phyloP scores from a whole-genome alignment of 2,113 vertebrate genomes.

The Halichoerus grypus region DNA sequence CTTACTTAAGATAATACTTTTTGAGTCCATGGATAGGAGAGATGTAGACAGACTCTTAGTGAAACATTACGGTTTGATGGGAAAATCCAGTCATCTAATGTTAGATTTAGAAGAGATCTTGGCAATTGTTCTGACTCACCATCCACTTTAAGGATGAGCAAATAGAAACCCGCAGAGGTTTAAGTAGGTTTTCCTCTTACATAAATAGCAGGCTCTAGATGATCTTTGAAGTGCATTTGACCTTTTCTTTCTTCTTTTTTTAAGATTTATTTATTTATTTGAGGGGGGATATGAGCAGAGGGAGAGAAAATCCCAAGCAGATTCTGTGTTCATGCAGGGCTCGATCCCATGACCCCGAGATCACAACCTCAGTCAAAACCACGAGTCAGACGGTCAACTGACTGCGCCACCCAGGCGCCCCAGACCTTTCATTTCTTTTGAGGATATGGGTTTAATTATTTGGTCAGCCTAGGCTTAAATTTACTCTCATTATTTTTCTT shows the following conservation, averaged over 20 bases:
- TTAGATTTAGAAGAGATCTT: conserved; percentile 31
- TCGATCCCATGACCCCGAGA: background rate
- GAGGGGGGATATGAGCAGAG: background rate
- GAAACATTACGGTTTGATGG: background rate
- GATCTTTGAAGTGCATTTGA: background rate
- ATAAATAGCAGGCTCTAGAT: background rate
- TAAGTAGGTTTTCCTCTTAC: background rate
- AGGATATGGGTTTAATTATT: conserved; percentile 17
- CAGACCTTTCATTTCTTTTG: conserved; percentile 14
- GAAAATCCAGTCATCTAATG: background rate
- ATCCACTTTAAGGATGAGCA: background rate
- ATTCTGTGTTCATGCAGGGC: background rate
- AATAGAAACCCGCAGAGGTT: background rate
- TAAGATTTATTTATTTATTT: background rate
- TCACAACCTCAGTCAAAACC: background rate
- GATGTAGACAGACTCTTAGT: background rate
- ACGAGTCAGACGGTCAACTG: background rate
- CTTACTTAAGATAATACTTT: conserved; percentile 14
- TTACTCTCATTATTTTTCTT: conserved; percentile 7
- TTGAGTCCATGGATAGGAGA: background rate
- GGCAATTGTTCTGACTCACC: background rate
- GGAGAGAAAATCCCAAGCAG: background rate
- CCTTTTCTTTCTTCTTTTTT: conserved; percentile 28
- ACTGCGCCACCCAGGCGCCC: background rate
- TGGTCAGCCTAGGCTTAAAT: background rate